Percentiles rank a stretch among this genome's conserved stretches.
phyloP scores from a whole-genome alignment of 1,140 invertebrate species.

The Melanaphis sacchari region DNA sequence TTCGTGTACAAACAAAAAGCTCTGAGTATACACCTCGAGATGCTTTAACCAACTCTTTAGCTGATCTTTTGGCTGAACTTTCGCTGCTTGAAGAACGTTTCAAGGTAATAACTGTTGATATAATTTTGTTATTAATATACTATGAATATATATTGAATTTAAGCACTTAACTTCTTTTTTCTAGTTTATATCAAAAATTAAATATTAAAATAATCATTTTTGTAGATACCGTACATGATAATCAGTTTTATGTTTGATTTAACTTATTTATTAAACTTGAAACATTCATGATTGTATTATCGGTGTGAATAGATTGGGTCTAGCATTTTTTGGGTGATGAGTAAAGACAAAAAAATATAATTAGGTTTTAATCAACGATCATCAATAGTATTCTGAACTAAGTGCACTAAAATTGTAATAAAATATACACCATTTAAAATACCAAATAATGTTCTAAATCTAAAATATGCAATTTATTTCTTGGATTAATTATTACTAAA shows the following conservation, averaged over 20 bases:
- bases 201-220: background rate
- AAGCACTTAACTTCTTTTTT: background rate
- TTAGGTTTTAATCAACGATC: too few species aligned
- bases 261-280: too few species aligned
- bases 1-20: slow-evolving; percentile 93
- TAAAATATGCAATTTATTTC: too few species aligned
- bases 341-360: too few species aligned
- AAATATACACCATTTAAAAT: too few species aligned
- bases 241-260: background rate
- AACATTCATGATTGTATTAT: too few species aligned
- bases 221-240: background rate
- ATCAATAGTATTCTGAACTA: too few species aligned
- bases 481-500: too few species aligned
- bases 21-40: slow-evolving; percentile 96
- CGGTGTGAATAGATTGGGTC: too few species aligned
- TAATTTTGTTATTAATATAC: background rate
- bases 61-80: slow-evolving; percentile 95
- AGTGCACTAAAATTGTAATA: too few species aligned
- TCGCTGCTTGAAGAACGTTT: slow-evolving; percentile 98
- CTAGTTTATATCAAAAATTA: background rate
- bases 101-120: slow-evolving; percentile 68
- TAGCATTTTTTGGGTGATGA: too few species aligned
- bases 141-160: background rate
- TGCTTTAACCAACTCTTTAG: slow-evolving; percentile 97
- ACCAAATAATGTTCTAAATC: too few species aligned